phyloP scores from a whole-genome alignment of 2,888 invertebrate species.

The Diachrysia chrysitis region DNA sequence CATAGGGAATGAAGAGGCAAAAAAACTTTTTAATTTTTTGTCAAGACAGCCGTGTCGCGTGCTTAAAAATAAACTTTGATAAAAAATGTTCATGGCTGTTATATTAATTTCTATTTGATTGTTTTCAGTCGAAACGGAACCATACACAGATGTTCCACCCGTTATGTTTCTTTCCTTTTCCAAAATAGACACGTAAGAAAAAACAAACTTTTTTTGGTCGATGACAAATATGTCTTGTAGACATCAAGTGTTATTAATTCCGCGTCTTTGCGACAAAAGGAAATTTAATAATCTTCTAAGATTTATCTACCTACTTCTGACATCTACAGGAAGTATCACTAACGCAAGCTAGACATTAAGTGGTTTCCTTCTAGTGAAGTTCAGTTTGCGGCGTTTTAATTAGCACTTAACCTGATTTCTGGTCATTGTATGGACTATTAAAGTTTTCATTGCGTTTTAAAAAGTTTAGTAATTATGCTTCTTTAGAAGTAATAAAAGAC shows the following conservation, averaged over 20 bases:
- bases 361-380: slow-evolving; percentile 52
- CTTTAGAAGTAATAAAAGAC: slow-evolving; percentile 6
- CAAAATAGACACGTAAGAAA: slow-evolving; percentile 67
- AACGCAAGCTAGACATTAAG: slow-evolving; percentile 63
- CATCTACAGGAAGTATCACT: slow-evolving; percentile 70
- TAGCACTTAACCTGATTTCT: slow-evolving; percentile 56
- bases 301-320: slow-evolving; percentile 67
- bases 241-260: slow-evolving; percentile 71
- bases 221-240: slow-evolving; percentile 71
- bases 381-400: slow-evolving; percentile 54
- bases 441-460: slow-evolving; percentile 16
- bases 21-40: slow-evolving; percentile 48
- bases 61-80: slow-evolving; percentile 57
- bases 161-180: slow-evolving; percentile 59
- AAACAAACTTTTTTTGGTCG: slow-evolving; percentile 59
- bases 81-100: slow-evolving; percentile 64
- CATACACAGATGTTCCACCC: slow-evolving; percentile 68
- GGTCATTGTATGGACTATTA: slow-evolving; percentile 33
- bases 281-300: slow-evolving; percentile 74
- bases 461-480: slow-evolving; percentile 9
- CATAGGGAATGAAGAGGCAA: slow-evolving; percentile 51
- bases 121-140: slow-evolving; percentile 73
- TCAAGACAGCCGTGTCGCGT: slow-evolving; percentile 24
- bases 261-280: slow-evolving; percentile 65
- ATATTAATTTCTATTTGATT: slow-evolving; percentile 66